Evolutionary conservation across 2,888 invertebrate species (phyloP), one percentile per base, ranked within the genome.

Genomic region (Drosophila sordidula): DNA sequence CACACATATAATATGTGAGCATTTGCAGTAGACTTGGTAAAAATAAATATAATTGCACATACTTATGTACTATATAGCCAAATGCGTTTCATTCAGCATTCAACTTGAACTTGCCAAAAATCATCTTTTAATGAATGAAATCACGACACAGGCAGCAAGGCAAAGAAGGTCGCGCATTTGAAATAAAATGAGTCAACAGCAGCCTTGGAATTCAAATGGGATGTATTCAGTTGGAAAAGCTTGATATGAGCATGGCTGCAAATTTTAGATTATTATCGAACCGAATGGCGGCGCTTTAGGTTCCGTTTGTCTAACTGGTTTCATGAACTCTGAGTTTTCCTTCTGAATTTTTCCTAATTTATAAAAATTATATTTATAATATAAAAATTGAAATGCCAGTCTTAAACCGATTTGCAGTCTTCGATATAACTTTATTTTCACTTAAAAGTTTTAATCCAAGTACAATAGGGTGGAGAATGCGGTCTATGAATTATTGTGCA

Each of bases 91-190:
- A 85, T 87, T 87, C 86, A 85, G 87, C 85, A 85, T 87, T 87
- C 82, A 87, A 85, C 85, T 85, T 85, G 85, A 85, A 85, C 87
- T 87, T 85, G 87, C 70, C 84, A 69, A 70, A 78, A 70, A 54
- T 63, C 52, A 70, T 75, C 63, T 63, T 74, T 78, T 75, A 83
- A 76, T 86, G 84, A 83, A 83, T 86, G 80, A 83, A 78, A 69
- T 63, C 55, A 51, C 14, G 34, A 34, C 12, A 34, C 9, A 29
- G 29, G 9, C 29, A 29, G 29, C 29, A 9, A 39, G 66, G 41
- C 58, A 49, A 57, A 26, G 39, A 72, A 68, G 62, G 66, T 57
- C 58, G 54, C 22, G 42, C 47, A 62, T 46, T 42, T 47, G 1
- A 61, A 72, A 52, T 57, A 51, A 34, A 34, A 46, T 75, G 64